Percentiles rank a stretch among this genome's conserved stretches.
phyloP scores from a whole-genome alignment of 2,113 vertebrate species.

The Gymnobelideus leadbeateri region DNA sequence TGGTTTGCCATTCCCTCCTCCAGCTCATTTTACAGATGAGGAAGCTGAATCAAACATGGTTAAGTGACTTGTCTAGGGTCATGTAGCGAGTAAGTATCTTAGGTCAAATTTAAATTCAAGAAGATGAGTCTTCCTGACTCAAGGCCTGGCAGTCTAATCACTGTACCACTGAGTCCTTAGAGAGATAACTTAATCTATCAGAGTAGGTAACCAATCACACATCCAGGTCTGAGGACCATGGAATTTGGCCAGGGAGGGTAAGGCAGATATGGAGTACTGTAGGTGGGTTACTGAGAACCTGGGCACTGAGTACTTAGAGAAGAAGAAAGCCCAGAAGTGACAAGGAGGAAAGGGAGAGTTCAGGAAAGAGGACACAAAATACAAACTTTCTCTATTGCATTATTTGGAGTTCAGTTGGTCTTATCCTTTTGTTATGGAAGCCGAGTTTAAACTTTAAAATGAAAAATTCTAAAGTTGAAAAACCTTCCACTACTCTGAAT shows the following conservation, averaged over 20 bases:
- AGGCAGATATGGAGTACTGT: background rate
- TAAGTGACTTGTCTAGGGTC: background rate
- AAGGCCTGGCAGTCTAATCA: background rate
- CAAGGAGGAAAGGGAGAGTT: background rate
- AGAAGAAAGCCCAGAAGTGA: background rate
- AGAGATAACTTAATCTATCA: background rate
- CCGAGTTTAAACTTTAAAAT: background rate
- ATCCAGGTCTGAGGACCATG: background rate
- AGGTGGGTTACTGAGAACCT: background rate
- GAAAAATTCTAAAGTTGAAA: background rate
- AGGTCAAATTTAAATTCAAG: background rate
- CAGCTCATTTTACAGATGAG: background rate
- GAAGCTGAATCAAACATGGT: background rate
- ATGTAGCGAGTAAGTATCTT: background rate
- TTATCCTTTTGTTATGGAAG: background rate
- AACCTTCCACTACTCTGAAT: background rate
- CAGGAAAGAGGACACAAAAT: background rate
- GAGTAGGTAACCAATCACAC: background rate
- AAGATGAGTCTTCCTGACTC: background rate
- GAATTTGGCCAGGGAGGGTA: background rate
- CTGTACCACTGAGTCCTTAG: background rate
- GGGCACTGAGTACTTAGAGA: background rate
- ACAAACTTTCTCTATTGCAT: background rate
- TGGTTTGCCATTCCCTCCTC: background rate
- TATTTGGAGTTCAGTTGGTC: background rate